Conservation (phyloP, 2,113 vertebrate species). For the Labeo catla region DNA sequence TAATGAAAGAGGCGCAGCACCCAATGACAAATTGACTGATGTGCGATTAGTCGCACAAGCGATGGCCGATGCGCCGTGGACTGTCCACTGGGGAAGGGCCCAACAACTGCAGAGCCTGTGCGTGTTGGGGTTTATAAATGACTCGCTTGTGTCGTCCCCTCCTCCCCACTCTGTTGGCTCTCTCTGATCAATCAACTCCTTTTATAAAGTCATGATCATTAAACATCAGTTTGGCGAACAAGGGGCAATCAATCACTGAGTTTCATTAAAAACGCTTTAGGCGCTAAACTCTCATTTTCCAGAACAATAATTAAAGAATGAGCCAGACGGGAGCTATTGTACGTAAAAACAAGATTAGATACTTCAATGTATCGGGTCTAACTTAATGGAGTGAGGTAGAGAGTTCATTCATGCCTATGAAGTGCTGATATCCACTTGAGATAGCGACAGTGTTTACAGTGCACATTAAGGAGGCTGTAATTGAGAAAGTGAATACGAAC, state of each 20-base stretch:
- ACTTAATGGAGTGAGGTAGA: conserved; percentile 30
- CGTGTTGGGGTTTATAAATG: conserved; percentile 82
- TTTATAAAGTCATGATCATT: conserved; percentile 86
- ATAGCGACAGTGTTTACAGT: conserved; percentile 9
- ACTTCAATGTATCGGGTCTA: conserved; percentile 41
- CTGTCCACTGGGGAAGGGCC: conserved; percentile 64
- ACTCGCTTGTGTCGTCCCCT: conserved; percentile 75
- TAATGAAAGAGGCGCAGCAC: conserved; percentile 88
- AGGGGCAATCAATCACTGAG: conserved; percentile 72
- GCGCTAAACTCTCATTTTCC: conserved; percentile 62
- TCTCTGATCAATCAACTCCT: conserved; percentile 81
- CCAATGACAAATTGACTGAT: conserved; percentile 91
- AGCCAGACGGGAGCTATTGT: conserved; percentile 55
- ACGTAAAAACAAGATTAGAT: conserved; percentile 57
- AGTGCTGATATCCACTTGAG: background rate
- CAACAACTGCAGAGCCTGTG: conserved; percentile 47
- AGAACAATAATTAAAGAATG: conserved; percentile 67
- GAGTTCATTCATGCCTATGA: background rate
- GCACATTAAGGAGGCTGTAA: conserved; percentile 41
- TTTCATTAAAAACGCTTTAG: conserved; percentile 73
- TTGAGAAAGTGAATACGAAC: conserved; percentile 67
- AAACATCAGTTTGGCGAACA: conserved; percentile 75
- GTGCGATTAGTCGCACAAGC: conserved; percentile 86
- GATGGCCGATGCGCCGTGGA: conserved; percentile 72
- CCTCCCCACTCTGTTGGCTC: conserved; percentile 74